phyloP scores from a whole-genome alignment of 2,797 vertebrate species.

The Halcyon badia region DNA sequence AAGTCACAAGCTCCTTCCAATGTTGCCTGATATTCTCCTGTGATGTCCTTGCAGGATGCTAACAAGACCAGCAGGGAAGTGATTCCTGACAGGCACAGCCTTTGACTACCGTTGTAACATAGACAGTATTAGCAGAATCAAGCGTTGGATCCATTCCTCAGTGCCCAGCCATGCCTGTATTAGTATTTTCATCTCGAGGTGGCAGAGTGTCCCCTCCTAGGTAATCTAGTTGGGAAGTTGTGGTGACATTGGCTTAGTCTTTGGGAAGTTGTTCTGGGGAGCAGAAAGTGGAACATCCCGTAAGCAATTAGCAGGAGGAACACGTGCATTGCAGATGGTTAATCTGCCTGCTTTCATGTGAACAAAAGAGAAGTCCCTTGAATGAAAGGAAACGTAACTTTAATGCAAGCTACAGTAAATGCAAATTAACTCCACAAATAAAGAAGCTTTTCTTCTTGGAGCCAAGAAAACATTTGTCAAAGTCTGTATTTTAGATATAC shows the following conservation, averaged over 20 bases:
- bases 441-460: slow-evolving; percentile 71
- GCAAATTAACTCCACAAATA: slow-evolving; percentile 75
- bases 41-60: not conserved
- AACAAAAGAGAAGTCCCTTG: slow-evolving; percentile 76
- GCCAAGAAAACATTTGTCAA: slow-evolving; percentile 69
- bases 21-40: not conserved
- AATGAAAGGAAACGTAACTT: slow-evolving; percentile 73
- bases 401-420: slow-evolving; percentile 76
- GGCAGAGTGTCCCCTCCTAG: not conserved
- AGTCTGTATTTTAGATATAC: slow-evolving; percentile 67
- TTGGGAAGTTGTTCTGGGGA: slow-evolving; percentile 52
- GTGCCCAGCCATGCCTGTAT: not conserved
- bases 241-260: slow-evolving; percentile 54
- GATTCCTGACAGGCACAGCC: not conserved
- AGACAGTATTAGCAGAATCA: not conserved
- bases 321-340: slow-evolving; percentile 76
- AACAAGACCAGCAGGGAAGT: not conserved
- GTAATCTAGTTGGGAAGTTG: slow-evolving; percentile 30
- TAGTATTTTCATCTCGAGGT: not conserved
- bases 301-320: slow-evolving; percentile 72
- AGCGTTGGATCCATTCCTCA: not conserved
- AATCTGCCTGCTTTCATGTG: slow-evolving; percentile 74
- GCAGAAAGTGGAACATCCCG: slow-evolving; percentile 39
- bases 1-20: slow-evolving; percentile 35
- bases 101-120: not conserved